Percentiles rank a stretch among this genome's conserved stretches.
These are phyloP conservation scores for Rhinolophus ferrumequinum DNA, from an alignment of 2,113 vertebrate genomes.

Conservation along the genomic window DNA sequence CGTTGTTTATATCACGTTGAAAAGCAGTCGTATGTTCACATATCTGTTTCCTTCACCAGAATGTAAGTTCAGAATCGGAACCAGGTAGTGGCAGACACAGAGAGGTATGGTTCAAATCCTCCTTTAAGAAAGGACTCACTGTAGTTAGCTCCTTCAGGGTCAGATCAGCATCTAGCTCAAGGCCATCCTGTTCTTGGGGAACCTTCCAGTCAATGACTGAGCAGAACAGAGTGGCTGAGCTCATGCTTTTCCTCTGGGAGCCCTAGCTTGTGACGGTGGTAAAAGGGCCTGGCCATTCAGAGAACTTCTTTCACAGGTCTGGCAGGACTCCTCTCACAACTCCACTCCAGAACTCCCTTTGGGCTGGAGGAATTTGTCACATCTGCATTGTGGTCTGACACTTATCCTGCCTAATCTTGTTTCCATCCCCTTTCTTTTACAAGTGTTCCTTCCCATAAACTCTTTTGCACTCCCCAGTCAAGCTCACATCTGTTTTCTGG, in stretches of 20 bases:
- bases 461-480: not conserved
- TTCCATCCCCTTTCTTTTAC: not conserved
- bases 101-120: not conserved
- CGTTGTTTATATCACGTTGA: not conserved
- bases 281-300: not conserved
- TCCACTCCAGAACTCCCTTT: not conserved
- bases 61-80: not conserved
- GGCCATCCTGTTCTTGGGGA: not conserved
- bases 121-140: not conserved
- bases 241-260: not conserved
- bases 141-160: not conserved
- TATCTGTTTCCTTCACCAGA: not conserved
- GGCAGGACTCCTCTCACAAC: not conserved
- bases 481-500: not conserved
- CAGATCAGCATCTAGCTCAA: not conserved
- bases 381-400: not conserved
- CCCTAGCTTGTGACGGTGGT: not conserved
- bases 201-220: not conserved
- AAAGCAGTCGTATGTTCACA: not conserved
- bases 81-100: not conserved
- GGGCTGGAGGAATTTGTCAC: not conserved
- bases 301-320: not conserved
- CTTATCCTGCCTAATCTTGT: not conserved
- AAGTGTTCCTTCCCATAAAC: not conserved
- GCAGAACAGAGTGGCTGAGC: not conserved